A percentile compares a stretch with the other conserved stretches of the same genome.
Evolutionary conservation across 2,113 vertebrate species (phyloP).

Genomic region (Phyllostomus discolor): DNA sequence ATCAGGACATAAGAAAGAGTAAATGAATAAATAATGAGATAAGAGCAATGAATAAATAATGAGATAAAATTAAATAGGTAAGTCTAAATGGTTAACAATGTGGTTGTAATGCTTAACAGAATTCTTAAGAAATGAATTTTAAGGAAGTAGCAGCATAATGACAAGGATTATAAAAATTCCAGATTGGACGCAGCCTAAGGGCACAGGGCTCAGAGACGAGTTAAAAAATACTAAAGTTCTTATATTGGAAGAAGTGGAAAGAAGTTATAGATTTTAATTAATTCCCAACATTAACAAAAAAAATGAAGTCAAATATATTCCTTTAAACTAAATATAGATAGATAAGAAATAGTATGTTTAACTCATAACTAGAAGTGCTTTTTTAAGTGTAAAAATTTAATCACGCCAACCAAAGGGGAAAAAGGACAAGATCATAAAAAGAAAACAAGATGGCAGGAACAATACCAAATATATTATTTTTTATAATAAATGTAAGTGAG

Average conservation of each 20-base stretch:
- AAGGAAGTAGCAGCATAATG: not conserved
- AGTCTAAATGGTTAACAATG: not conserved
- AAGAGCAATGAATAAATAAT: not conserved
- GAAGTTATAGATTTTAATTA: not conserved
- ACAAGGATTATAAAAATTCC: not conserved
- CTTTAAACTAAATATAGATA: constrained; percentile 7
- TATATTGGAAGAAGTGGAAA: not conserved
- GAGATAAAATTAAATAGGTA: not conserved
- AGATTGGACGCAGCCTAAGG: not conserved
- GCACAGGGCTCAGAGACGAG: not conserved
- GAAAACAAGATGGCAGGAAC: not conserved
- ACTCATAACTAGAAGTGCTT: not conserved
- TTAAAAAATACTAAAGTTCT: not conserved
- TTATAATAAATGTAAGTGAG: not conserved
- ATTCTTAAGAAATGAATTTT: constrained; percentile 9
- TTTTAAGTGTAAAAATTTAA: not conserved
- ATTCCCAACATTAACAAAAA: not conserved
- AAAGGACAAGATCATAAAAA: not conserved
- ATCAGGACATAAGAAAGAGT: not conserved
- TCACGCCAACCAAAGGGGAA: not conserved
- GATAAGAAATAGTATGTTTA: not conserved
- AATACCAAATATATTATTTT: not conserved
- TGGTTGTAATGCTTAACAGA: not conserved
- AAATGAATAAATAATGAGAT: not conserved
- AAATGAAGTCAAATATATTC: not conserved